Percentiles rank a stretch among this genome's conserved stretches.
phyloP scores from a whole-genome alignment of 2,888 invertebrate genomes.

The Conchocele bisecta region DNA sequence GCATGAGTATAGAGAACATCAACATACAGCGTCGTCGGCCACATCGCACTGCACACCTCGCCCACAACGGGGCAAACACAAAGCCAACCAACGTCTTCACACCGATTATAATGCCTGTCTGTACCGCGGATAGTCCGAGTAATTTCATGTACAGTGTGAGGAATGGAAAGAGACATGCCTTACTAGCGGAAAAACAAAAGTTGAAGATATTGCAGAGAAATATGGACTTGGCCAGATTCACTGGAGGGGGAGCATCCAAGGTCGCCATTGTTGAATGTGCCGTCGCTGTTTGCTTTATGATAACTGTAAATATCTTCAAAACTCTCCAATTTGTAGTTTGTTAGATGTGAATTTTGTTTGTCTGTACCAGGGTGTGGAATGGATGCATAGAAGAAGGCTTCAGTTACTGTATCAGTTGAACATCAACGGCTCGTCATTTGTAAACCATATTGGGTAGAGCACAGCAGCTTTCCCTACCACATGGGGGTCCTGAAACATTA shows the following conservation, averaged over 20 bases:
- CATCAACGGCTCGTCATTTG: too few species aligned
- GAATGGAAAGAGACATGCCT: conserved; percentile 78
- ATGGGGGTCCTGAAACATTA: too few species aligned
- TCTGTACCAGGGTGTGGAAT: too few species aligned
- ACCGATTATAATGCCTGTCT: conserved; percentile 75
- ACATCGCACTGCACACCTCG: conserved; percentile 74
- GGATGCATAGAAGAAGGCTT: too few species aligned
- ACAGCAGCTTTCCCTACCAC: too few species aligned
- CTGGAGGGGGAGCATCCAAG: conserved; percentile 62
- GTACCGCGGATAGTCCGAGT: conserved; percentile 75
- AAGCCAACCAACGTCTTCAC: conserved; percentile 73
- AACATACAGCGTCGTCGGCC: conserved; percentile 73
- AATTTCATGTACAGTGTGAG: conserved; percentile 76
- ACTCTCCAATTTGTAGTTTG: too few species aligned
- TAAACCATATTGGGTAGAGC: too few species aligned
- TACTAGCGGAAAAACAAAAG: conserved; percentile 74
- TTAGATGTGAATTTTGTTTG: too few species aligned
- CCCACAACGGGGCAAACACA: conserved; percentile 77
- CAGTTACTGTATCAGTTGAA: too few species aligned
- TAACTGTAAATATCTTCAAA: too few species aligned
- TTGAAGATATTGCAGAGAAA: conserved; percentile 74
- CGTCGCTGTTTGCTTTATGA: too few species aligned
- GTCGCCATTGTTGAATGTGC: conserved; percentile 56
- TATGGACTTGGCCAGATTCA: conserved; percentile 73
- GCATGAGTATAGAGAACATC: conserved; percentile 74